Percentiles rank a stretch among this genome's conserved stretches.
Conservation (phyloP, 1,140 invertebrate species). For the Cataglyphis hispanica region DNA sequence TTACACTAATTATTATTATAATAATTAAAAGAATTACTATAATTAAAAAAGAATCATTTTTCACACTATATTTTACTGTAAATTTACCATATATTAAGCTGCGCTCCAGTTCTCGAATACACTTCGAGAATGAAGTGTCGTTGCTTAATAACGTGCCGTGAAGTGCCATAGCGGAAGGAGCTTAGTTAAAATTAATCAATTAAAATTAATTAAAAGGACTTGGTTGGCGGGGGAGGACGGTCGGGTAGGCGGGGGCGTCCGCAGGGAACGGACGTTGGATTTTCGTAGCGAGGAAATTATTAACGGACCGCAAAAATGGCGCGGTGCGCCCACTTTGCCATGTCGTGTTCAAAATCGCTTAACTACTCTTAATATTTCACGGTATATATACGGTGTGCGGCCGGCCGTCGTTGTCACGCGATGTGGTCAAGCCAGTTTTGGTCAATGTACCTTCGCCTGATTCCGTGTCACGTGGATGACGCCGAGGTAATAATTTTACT, state of each 20-base stretch:
- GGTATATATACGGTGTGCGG: conserved; percentile 63
- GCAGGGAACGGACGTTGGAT: conserved; percentile 42
- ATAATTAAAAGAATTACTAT: not conserved
- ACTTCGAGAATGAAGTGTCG: conserved; percentile 54
- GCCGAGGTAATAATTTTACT: conserved; percentile 60
- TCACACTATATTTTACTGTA: conserved; percentile 15
- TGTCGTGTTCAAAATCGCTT: conserved; percentile 72
- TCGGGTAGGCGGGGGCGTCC: not conserved
- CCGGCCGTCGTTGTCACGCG: conserved; percentile 69
- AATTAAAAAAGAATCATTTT: conserved; percentile 5
- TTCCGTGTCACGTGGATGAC: conserved; percentile 62
- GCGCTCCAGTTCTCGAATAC: conserved; percentile 43
- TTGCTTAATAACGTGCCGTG: conserved; percentile 36
- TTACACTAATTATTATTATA: not conserved
- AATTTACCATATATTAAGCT: conserved; percentile 32
- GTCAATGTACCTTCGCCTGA: conserved; percentile 67
- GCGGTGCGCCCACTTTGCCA: conserved; percentile 58
- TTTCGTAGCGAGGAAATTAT: conserved; percentile 75
- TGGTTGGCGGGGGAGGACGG: conserved; percentile 2
- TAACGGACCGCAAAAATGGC: conserved; percentile 77
- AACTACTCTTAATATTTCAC: conserved; percentile 77
- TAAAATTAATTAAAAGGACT: conserved; percentile 63
- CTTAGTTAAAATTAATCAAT: conserved; percentile 59
- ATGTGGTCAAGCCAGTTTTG: conserved; percentile 74
- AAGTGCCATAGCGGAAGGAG: conserved; percentile 5